Evolutionary conservation across 2,113 vertebrate species (phyloP).

Genomic region (Heterochromis multidens): DNA sequence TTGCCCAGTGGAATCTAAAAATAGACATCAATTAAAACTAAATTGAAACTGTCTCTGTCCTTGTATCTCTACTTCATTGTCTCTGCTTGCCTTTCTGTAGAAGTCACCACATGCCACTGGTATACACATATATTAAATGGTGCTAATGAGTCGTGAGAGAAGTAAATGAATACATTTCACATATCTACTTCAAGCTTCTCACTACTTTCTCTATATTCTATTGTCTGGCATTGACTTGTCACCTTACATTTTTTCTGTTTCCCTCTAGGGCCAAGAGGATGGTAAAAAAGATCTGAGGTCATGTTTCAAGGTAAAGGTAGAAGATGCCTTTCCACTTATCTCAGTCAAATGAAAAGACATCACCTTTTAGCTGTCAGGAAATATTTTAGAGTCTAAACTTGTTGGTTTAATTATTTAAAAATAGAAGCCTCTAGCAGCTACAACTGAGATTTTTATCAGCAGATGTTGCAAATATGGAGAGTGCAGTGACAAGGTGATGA

Average conservation of each 20-base stretch:
- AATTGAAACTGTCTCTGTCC: not conserved
- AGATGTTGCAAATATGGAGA: constrained; percentile 59
- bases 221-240: not conserved
- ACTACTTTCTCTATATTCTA: not conserved
- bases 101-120: not conserved
- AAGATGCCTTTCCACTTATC: not conserved
- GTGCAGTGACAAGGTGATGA: constrained; percentile 58
- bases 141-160: not conserved
- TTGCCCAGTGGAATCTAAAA: too few relatives aligned
- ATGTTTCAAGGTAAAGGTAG: not conserved
- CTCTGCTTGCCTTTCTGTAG: not conserved
- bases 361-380: not conserved
- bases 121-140: not conserved
- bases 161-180: not conserved
- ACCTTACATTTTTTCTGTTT: not conserved
- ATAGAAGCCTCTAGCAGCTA: not conserved
- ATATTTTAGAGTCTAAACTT: not conserved
- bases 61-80: not conserved
- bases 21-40: not conserved
- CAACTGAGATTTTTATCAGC: constrained; percentile 52
- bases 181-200: not conserved
- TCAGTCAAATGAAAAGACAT: not conserved
- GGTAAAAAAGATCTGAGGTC: not conserved
- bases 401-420: not conserved
- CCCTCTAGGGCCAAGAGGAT: not conserved